These are phyloP conservation scores for Atlantisia rogersi DNA, from an alignment of 2,113 vertebrate species.

Conservation along the genomic window DNA sequence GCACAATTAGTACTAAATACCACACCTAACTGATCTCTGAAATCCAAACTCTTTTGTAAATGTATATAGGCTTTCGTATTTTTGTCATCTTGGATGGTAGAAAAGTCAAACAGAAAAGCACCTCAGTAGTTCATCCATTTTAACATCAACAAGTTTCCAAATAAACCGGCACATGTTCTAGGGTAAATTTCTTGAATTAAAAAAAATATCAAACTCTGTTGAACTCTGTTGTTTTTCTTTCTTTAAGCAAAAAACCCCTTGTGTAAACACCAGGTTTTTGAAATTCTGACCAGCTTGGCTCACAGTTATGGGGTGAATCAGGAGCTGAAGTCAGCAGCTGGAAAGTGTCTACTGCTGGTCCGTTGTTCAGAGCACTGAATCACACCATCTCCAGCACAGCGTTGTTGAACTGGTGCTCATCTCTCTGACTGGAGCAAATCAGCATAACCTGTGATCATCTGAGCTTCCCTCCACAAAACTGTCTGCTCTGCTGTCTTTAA, in stretches of 20 bases:
- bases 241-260: neutral
- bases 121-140: neutral
- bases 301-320: accelerated
- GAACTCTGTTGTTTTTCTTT: neutral
- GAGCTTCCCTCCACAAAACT: neutral
- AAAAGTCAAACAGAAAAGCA: neutral
- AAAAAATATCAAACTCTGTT: neutral
- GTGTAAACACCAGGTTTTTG: neutral
- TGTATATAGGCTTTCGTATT: neutral
- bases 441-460: neutral
- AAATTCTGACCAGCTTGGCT: neutral
- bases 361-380: neutral
- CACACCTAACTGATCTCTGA: neutral
- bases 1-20: neutral
- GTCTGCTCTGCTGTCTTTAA: neutral
- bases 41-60: neutral
- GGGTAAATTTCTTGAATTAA: neutral
- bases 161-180: neutral
- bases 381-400: accelerated
- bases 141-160: neutral
- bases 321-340: neutral
- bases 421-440: neutral
- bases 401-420: neutral
- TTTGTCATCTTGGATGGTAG: neutral
- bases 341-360: neutral